Conservation (phyloP, 2,797 vertebrate species). For the Carduelis carduelis region DNA sequence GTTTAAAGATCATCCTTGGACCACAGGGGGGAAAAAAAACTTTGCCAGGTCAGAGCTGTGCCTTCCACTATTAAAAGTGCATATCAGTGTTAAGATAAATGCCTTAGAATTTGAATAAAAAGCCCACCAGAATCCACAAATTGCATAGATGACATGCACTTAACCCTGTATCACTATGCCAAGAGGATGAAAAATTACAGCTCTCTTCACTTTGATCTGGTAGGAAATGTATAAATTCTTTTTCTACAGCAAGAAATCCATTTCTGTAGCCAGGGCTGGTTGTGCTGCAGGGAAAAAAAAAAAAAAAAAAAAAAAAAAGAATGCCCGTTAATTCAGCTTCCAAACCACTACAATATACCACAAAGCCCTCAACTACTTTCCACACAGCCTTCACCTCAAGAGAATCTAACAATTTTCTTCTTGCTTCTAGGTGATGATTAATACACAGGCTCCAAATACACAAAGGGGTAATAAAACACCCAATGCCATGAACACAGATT, state of each 20-base stretch:
- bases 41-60: background rate
- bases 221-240: constrained; percentile 11
- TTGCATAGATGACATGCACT: background rate
- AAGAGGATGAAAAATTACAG: constrained; percentile 24
- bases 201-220: constrained; percentile 9
- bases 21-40: background rate
- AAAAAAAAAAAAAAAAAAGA: background rate
- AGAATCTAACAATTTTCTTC: constrained; percentile 42
- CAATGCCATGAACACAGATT: background rate
- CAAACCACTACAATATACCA: background rate
- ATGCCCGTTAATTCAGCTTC: constrained; percentile 26
- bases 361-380: constrained; percentile 17
- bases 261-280: background rate
- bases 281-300: background rate
- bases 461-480: constrained; percentile 23
- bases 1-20: background rate
- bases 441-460: constrained; percentile 13
- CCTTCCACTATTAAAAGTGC: background rate
- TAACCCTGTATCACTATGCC: constrained; percentile 14
- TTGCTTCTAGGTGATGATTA: constrained; percentile 51
- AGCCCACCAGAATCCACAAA: background rate
- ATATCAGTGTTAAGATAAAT: background rate
- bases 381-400: constrained; percentile 21
- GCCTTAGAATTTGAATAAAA: background rate
- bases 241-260: background rate